Evolutionary conservation across 2,888 invertebrate genomes (phyloP).

Genomic region (Thymelicus sylvestris): DNA sequence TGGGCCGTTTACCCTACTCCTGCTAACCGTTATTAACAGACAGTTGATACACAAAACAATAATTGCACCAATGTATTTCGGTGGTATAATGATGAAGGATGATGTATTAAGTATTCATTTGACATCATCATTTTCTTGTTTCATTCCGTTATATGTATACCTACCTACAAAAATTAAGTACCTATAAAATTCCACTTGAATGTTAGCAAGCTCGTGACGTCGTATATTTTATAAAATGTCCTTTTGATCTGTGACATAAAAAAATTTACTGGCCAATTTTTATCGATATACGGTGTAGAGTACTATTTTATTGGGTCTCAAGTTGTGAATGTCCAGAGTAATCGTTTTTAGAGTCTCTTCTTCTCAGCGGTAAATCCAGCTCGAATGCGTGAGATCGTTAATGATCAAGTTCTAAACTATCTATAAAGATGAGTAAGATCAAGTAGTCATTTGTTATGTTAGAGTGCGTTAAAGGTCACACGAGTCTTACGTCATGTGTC

Average conservation of each 20-base stretch:
- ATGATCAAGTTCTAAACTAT: slow-evolving; percentile 10
- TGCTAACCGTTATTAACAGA: too few species aligned
- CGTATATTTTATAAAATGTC: slow-evolving; percentile 18
- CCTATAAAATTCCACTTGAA: not conserved
- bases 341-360: slow-evolving; percentile 27
- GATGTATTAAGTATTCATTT: too few species aligned
- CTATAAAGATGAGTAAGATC: not conserved
- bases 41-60: too few species aligned
- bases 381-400: slow-evolving; percentile 14
- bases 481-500: not conserved
- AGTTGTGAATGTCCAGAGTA: slow-evolving; percentile 24
- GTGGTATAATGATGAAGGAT: too few species aligned
- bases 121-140: too few species aligned
- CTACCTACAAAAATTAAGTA: not conserved
- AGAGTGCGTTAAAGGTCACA: not conserved
- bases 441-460: not conserved
- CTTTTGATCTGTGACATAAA: slow-evolving; percentile 25
- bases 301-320: slow-evolving; percentile 28
- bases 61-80: too few species aligned
- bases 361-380: slow-evolving; percentile 19
- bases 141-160: too few species aligned
- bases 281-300: slow-evolving; percentile 26
- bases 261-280: slow-evolving; percentile 21
- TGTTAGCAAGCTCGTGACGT: slow-evolving; percentile 5
- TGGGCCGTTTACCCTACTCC: too few species aligned